Base-by-base conservation (phyloP, 2,888 invertebrate genomes). In the Andricus quercusramuli region DNA sequence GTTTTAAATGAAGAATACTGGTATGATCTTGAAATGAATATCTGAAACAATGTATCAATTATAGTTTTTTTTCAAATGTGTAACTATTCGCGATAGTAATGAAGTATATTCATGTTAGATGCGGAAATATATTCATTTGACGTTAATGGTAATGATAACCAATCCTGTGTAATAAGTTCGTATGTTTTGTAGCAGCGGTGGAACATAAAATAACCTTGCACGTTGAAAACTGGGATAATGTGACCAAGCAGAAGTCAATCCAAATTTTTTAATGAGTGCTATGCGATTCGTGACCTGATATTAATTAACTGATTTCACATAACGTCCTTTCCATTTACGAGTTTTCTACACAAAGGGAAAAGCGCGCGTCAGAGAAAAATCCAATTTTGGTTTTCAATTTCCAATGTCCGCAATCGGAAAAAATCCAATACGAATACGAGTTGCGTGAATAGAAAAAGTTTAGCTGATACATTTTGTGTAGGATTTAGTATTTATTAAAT, bases 211-310 rank as follows among this genome's bases (percentile, higher is more conserved):
- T 29, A 70, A 41, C 17, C 47, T 8, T 22, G 47, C 25, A 6
- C 8, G 29, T 51, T 70, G 47, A 51, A 70, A 70, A 47, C 51
- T 32, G 13, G n/a, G 56, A 74, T 56, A 74, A 74, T 56, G 56
- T 32, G 51, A 3, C 47, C 32, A 5, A 56, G 74, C 74, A 56
- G 29, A 11, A 74, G 74, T 56, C 56, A 74, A 74, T 74, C 56
- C 56, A 74, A 74, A 74, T 74, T 56, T 74, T 74, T n/a, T 37
- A 74, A 74, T 74, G 32, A 56, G 29, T 74, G 13, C 37, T 74
- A 74, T 15, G 15, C 13, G 25, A 15, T 5, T 62, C 9, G 25
- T 74, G 44, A 44, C 56, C 29, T 74, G 29, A 37, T 37, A 74
- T 74, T 74, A 74, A 74, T 56, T 56, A 74, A 74, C 37, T 56